Percentiles rank a stretch among this genome's conserved stretches.
phyloP scores from a whole-genome alignment of 2,888 invertebrate species.

The Lomographa bimaculata region DNA sequence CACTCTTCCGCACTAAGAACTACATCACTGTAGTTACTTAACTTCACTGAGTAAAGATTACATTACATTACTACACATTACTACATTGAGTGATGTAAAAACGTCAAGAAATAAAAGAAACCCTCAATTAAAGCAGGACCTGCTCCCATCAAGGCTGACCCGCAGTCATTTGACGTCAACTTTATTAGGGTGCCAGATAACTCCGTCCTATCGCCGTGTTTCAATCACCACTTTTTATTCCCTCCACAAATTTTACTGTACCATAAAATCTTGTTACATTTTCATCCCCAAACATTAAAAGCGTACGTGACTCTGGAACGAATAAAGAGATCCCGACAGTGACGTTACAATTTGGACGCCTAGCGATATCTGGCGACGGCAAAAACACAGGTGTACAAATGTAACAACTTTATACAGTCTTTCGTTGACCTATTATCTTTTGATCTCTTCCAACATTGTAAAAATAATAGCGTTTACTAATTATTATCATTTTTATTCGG shows the following conservation, averaged over 20 bases:
- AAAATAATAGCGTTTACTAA: too few species aligned
- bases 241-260: constrained; percentile 15
- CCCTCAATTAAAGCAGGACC: too few species aligned
- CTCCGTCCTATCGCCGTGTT: constrained; percentile 8
- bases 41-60: too few species aligned
- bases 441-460: too few species aligned
- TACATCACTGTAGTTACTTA: too few species aligned
- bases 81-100: too few species aligned
- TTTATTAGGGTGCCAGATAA: constrained; percentile 14
- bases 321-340: constrained; percentile 7
- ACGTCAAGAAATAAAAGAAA: too few species aligned
- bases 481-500: too few species aligned
- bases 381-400: neutral
- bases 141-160: neutral
- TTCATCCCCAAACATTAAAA: constrained; percentile 16
- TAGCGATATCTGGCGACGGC: neutral
- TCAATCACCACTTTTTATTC: constrained; percentile 18
- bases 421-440: too few species aligned
- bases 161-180: neutral
- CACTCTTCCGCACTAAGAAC: too few species aligned
- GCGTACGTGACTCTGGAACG: constrained; percentile 13
- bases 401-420: neutral
- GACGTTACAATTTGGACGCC: neutral
- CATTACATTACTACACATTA: too few species aligned
- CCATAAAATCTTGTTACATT: constrained; percentile 19